Evolutionary conservation across 2,113 vertebrate genomes (phyloP).

Genomic region (Erythrocebus patas): DNA sequence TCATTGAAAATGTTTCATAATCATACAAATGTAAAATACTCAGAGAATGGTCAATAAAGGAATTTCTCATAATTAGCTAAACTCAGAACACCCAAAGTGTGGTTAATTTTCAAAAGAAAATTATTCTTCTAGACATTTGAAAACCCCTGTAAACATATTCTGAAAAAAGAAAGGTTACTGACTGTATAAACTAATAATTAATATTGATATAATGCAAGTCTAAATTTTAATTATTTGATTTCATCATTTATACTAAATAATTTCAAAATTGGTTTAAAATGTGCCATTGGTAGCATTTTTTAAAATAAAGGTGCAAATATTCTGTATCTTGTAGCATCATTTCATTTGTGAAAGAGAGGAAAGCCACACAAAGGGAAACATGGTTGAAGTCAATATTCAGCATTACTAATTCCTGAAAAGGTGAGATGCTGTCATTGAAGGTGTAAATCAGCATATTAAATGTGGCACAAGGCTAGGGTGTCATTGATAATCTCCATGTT

Average conservation of each 20-base stretch:
- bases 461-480: neutral
- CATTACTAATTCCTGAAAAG: neutral
- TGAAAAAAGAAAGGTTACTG: neutral
- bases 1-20: neutral
- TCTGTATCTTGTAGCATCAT: neutral
- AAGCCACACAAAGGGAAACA: neutral
- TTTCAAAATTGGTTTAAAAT: neutral
- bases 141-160: neutral
- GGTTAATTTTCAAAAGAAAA: neutral
- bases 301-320: neutral
- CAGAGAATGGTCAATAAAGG: neutral
- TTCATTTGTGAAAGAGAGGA: neutral
- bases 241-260: neutral
- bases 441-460: neutral
- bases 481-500: neutral
- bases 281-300: neutral
- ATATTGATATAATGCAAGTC: neutral
- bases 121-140: neutral
- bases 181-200: neutral
- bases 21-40: neutral
- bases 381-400: neutral
- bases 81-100: neutral
- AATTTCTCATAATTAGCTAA: conserved; percentile 9
- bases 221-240: neutral
- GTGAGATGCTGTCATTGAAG: too few species aligned